phyloP scores from a whole-genome alignment of 30 jellyfish, hydroid and myxozoan genomes.

The Pseudorhiza aurosa region DNA sequence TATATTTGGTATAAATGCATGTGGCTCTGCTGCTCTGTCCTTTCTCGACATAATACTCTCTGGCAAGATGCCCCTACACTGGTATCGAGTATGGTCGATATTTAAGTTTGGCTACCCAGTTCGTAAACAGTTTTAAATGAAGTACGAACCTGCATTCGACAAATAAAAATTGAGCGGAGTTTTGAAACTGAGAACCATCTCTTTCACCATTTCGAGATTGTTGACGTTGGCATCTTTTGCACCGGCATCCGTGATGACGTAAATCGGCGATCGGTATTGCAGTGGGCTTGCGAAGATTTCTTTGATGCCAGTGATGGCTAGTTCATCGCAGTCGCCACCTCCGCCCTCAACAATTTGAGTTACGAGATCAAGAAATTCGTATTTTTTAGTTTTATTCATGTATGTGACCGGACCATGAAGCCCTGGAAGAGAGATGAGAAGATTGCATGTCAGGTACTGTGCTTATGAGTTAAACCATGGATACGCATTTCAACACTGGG shows the following conservation, averaged over 20 bases:
- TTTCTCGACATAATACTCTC: no score
- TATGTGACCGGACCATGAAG: constrained; percentile 82
- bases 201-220: constrained; percentile 16
- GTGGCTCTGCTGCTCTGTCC: no score
- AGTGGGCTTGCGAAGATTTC: constrained; percentile 30
- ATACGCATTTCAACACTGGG: no score
- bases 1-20: no score
- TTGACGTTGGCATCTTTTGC: constrained; percentile 60
- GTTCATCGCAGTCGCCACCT: constrained; percentile 86
- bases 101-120: no score
- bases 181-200: background rate
- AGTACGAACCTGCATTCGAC: constrained; percentile 63
- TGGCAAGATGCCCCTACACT: no score
- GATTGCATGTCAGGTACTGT: no score
- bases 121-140: no score
- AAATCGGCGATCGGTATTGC: constrained; percentile 41
- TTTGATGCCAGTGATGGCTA: constrained; percentile 64
- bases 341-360: constrained; percentile 42
- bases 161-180: constrained; percentile 52
- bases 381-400: constrained; percentile 13
- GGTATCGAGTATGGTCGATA: no score
- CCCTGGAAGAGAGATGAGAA: no score
- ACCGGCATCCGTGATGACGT: constrained; percentile 73
- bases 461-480: no score
- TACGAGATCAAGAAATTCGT: constrained; percentile 22